Evolutionary conservation across 2,113 vertebrate genomes (phyloP).

Genomic region (Chloroceryle aenea): DNA sequence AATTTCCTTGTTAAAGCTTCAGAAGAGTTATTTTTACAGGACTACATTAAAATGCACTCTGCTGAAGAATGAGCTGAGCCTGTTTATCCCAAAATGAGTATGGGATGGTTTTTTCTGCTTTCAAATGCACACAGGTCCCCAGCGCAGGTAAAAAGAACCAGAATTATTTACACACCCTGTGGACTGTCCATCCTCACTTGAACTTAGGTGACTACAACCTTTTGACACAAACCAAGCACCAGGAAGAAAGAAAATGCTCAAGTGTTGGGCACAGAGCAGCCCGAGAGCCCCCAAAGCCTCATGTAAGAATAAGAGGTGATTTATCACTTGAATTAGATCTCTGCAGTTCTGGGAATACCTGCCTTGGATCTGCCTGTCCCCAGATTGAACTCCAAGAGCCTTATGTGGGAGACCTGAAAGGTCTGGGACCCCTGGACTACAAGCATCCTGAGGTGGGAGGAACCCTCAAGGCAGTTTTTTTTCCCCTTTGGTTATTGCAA

Average conservation of each 20-base stretch:
- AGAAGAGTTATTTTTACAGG: not conserved
- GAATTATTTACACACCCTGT: not conserved
- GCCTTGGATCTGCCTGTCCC: not conserved
- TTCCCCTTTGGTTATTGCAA: not conserved
- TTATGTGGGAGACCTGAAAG: fast-evolving
- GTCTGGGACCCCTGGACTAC: not conserved
- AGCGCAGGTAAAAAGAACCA: not conserved
- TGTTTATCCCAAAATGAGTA: not conserved
- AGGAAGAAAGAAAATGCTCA: fast-evolving
- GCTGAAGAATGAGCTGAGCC: not conserved
- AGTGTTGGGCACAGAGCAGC: not conserved
- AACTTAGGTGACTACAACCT: not conserved
- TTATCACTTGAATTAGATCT: fast-evolving
- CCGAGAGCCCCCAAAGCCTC: fast-evolving
- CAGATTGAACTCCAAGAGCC: fast-evolving
- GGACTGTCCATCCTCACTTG: not conserved
- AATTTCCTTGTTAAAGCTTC: not conserved
- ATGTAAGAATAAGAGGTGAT: fast-evolving
- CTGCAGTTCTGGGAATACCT: fast-evolving
- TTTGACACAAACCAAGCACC: not conserved
- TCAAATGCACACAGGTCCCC: not conserved
- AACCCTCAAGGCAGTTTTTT: not conserved
- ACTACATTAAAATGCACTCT: not conserved
- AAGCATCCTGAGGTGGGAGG: fast-evolving
- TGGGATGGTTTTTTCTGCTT: not conserved